Conservation (phyloP, 2,113 vertebrate genomes). For the Apteryx mantelli region DNA sequence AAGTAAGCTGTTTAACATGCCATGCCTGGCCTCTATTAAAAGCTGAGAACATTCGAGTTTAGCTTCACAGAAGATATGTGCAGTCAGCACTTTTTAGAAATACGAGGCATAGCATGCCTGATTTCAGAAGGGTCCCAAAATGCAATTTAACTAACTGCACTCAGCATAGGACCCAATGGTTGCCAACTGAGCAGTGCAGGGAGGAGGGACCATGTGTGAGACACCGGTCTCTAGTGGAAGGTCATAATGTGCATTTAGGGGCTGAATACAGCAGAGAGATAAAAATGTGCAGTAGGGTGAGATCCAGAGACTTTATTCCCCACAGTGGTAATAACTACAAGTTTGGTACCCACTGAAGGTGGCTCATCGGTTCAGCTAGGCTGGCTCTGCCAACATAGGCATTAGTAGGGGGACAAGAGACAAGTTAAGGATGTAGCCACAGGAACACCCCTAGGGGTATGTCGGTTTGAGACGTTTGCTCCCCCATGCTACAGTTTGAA, state of each 20-base stretch:
- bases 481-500: not conserved
- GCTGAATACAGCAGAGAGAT: not conserved
- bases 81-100: not conserved
- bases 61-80: accelerated
- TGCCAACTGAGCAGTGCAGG: not conserved
- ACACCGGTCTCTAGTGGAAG: accelerated
- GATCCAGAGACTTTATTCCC: not conserved
- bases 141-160: not conserved
- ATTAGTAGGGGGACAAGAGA: not conserved
- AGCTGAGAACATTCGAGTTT: not conserved
- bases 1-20: not conserved
- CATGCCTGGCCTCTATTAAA: accelerated
- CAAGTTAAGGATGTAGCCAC: not conserved
- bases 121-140: not conserved
- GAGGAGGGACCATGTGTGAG: not conserved
- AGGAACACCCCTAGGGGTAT: accelerated
- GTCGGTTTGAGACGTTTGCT: not conserved
- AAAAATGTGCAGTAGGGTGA: not conserved
- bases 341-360: not conserved
- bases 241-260: accelerated
- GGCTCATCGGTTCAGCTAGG: not conserved
- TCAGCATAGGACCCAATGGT: not conserved
- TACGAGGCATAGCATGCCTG: accelerated
- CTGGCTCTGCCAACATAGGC: not conserved
- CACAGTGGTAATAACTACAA: accelerated